Percentiles rank a stretch among this genome's conserved stretches.
These are phyloP conservation scores for Carassius carassius DNA, from an alignment of 2,113 vertebrate species.

Conservation along the genomic window DNA sequence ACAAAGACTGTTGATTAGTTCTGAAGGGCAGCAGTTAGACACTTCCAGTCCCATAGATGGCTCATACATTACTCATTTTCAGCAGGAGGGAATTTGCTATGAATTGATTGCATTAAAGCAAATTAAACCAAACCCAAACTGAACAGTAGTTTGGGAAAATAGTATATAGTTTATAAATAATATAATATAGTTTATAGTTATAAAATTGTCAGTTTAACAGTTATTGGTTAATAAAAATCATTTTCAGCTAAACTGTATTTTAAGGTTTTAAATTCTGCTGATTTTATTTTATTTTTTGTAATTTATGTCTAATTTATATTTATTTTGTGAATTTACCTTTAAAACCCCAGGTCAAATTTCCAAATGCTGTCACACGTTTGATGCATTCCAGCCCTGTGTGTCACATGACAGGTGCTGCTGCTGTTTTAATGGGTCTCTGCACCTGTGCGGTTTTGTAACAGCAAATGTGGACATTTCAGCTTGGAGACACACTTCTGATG, in stretches of 20 bases:
- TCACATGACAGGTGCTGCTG: slow-evolving; percentile 44
- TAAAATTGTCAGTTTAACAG: neutral
- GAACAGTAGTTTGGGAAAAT: neutral
- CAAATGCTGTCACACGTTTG: neutral
- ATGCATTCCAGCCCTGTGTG: slow-evolving; percentile 30
- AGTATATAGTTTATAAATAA: neutral
- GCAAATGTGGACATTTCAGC: slow-evolving; percentile 11
- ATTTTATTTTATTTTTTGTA: too few species aligned
- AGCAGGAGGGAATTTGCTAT: slow-evolving; percentile 17
- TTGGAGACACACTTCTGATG: neutral
- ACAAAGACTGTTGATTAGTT: slow-evolving; percentile 20
- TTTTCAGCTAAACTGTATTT: too few species aligned
- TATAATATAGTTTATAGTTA: neutral
- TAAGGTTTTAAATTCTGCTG: too few species aligned
- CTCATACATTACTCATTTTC: slow-evolving; percentile 34
- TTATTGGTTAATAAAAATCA: too few species aligned
- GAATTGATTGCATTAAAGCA: neutral
- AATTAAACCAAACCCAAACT: neutral
- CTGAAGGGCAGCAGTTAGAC: slow-evolving; percentile 17
- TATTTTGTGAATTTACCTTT: neutral
- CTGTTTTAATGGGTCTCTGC: slow-evolving; percentile 28
- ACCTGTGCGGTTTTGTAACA: slow-evolving; percentile 25
- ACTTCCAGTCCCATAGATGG: neutral
- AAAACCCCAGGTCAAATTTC: slow-evolving; percentile 7
- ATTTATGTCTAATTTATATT: neutral